phyloP scores from a whole-genome alignment of 2,113 vertebrate genomes.

The Dicaeum eximium region DNA sequence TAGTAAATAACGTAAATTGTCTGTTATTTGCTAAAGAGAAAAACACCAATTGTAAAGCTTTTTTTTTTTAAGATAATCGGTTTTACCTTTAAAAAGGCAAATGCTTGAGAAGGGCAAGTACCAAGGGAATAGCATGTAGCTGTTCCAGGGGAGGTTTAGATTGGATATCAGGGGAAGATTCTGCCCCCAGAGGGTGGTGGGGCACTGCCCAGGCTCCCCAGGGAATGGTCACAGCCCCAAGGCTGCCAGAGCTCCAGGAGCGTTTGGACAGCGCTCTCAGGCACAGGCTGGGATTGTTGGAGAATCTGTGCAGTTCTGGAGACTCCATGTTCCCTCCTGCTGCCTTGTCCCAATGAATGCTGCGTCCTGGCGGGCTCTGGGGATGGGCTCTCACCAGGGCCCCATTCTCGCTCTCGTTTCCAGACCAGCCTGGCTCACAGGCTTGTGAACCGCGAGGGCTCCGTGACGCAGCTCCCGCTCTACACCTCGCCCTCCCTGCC shows the following conservation, averaged over 20 bases:
- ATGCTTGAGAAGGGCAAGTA: neutral
- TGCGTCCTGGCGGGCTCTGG: neutral
- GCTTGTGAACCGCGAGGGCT: conserved; percentile 83
- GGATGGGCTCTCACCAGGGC: neutral
- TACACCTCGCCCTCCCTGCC: conserved; percentile 96
- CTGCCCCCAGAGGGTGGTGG: neutral
- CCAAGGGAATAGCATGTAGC: neutral
- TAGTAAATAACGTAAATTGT: conserved; percentile 10
- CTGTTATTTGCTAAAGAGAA: conserved; percentile 13
- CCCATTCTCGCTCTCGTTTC: neutral
- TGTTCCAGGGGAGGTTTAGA: neutral
- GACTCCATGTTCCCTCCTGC: neutral
- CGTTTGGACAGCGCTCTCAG: rapidly evolving
- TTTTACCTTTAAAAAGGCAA: neutral
- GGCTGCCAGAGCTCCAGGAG: neutral
- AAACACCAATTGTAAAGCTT: neutral
- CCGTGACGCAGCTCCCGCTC: conserved; percentile 87
- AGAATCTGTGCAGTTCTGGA: neutral
- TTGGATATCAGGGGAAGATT: rapidly evolving
- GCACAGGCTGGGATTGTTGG: rapidly evolving
- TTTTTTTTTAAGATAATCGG: neutral
- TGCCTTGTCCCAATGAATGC: neutral
- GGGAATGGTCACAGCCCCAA: neutral
- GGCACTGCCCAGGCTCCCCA: neutral
- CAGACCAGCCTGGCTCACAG: conserved; percentile 88